Percentiles rank a stretch among this genome's conserved stretches.
Evolutionary conservation across 1,140 invertebrate species (phyloP).

Genomic region (Telenomus remus): DNA sequence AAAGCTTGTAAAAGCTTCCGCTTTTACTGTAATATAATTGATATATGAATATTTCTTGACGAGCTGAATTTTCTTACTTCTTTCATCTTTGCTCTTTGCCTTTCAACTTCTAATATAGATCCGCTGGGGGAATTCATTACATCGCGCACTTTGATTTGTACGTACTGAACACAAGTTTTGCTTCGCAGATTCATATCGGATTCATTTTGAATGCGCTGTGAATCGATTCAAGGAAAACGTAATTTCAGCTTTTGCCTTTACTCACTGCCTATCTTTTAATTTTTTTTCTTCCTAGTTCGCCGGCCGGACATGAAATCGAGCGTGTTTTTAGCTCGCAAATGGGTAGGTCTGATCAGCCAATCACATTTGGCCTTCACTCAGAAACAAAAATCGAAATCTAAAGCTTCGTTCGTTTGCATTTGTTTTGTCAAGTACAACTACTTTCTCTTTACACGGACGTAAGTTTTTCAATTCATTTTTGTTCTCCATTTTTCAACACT

Average conservation of each 20-base stretch:
- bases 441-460: conserved; percentile 48
- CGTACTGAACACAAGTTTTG: conserved; percentile 3
- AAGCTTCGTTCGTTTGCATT: conserved; percentile 18
- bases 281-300: not conserved
- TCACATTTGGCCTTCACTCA: conserved; percentile 2
- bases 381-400: conserved; percentile 36
- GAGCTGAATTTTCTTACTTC: conserved; percentile 1
- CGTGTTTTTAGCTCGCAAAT: not conserved
- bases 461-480: conserved; percentile 22
- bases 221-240: not conserved
- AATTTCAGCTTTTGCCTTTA: not conserved
- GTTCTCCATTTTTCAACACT: conserved; percentile 34
- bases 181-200: conserved; percentile 2
- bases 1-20: conserved; percentile 19
- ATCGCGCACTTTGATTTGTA: conserved; percentile 8
- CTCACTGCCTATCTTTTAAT: not conserved
- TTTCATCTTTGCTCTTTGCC: not conserved
- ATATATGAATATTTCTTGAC: conserved; percentile 10
- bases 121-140: not conserved
- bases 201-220: not conserved
- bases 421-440: conserved; percentile 44
- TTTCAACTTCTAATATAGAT: not conserved
- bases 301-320: not conserved
- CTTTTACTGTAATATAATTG: not conserved
- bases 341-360: conserved; percentile 1